These are phyloP conservation scores for Formica selysi DNA, from an alignment of 1,140 invertebrate genomes.

Conservation along the genomic window DNA sequence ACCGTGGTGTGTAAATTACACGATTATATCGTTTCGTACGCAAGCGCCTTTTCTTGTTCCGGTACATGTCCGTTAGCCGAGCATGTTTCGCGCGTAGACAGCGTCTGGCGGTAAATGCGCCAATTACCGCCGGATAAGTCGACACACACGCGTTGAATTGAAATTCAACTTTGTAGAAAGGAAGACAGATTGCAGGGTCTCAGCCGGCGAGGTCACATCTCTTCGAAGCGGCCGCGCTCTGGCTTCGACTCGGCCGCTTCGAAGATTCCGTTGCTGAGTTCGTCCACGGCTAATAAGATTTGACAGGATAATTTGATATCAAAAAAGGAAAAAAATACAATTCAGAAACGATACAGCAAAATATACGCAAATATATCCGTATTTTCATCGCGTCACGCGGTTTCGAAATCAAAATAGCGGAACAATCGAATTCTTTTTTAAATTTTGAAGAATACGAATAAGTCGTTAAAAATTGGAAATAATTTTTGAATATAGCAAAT, in stretches of 20 bases:
- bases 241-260: constrained; percentile 8
- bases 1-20: constrained; percentile 44
- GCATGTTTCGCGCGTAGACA: constrained; percentile 38
- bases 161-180: constrained; percentile 61
- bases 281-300: constrained; percentile 42
- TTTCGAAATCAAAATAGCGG: background rate
- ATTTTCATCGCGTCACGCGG: background rate
- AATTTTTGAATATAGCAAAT: too few relatives aligned
- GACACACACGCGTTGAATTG: constrained; percentile 48
- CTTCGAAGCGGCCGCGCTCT: background rate
- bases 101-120: constrained; percentile 56
- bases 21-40: constrained; percentile 51
- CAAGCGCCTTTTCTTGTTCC: constrained; percentile 29
- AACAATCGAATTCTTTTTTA: too few relatives aligned
- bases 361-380: background rate
- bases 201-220: constrained; percentile 45
- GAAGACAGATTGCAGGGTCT: constrained; percentile 57
- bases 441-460: background rate
- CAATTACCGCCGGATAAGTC: constrained; percentile 55
- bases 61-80: constrained; percentile 21
- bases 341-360: constrained; percentile 14
- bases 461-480: too few relatives aligned
- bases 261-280: constrained; percentile 23
- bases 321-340: constrained; percentile 11
- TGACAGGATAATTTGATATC: constrained; percentile 52